Percentiles rank a stretch among this genome's conserved stretches.
Conservation (phyloP, 2,888 invertebrate species). For the Plagodis pulveraria region DNA sequence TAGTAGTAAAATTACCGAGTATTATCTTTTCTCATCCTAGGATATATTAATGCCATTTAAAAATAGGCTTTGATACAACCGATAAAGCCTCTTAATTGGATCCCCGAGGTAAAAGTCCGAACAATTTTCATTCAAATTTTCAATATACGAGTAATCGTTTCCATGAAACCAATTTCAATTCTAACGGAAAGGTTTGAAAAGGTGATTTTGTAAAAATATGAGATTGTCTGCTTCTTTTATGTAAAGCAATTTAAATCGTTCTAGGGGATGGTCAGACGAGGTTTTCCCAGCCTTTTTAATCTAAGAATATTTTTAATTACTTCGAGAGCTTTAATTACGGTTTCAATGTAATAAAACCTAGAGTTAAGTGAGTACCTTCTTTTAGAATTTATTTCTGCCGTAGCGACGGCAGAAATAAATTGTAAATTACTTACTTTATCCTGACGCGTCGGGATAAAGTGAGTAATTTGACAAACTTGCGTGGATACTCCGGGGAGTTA, state of each 20-base stretch:
- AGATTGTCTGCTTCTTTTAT: slow-evolving; percentile 4
- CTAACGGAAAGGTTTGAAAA: slow-evolving; percentile 7
- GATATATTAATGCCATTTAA: slow-evolving; percentile 21
- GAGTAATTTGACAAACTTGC: no score
- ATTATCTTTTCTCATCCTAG: slow-evolving; percentile 6
- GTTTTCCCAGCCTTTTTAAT: not conserved
- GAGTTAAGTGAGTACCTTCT: no score
- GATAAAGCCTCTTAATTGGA: slow-evolving; percentile 21
- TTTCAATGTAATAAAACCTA: not conserved
- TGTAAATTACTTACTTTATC: no score
- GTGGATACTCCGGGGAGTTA: no score
- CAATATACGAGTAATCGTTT: slow-evolving; percentile 7
- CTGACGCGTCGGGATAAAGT: no score
- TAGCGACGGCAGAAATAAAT: no score
- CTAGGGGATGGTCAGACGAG: not conserved
- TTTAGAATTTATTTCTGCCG: no score
- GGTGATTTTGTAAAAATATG: slow-evolving; percentile 1
- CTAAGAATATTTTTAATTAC: slow-evolving; percentile 14
- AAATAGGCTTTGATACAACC: slow-evolving; percentile 29
- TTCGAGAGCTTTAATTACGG: slow-evolving; percentile 10
- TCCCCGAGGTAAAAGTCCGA: slow-evolving; percentile 10
- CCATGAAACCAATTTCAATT: slow-evolving; percentile 7
- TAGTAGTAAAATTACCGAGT: not conserved
- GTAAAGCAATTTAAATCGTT: no score
- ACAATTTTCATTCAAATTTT: slow-evolving; percentile 18